These are phyloP conservation scores for Scopus umbretta DNA, from an alignment of 2,113 vertebrate species.

Conservation along the genomic window DNA sequence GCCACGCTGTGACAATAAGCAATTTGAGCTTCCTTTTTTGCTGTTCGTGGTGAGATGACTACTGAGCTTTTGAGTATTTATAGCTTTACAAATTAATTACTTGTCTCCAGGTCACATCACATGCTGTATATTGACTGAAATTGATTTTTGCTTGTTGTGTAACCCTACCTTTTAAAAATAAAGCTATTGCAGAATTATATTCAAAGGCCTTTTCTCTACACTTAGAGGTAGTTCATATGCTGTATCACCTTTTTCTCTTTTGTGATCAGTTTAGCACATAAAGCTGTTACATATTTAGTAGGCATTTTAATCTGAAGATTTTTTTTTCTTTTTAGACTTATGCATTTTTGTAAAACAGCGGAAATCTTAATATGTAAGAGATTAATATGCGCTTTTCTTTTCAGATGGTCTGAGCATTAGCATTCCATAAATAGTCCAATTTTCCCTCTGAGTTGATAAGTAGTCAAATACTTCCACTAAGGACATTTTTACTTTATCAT, in stretches of 20 bases:
- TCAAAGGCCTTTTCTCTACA: neutral
- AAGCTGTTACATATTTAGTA: neutral
- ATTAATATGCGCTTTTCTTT: conserved; percentile 9
- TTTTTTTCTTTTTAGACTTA: neutral
- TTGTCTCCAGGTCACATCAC: neutral
- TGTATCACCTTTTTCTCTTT: neutral
- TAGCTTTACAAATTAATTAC: neutral
- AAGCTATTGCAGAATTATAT: neutral
- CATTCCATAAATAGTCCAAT: conserved; percentile 19
- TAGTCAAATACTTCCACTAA: conserved; percentile 52
- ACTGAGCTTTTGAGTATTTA: neutral
- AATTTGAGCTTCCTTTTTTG: neutral
- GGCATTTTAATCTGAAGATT: neutral
- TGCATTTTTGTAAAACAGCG: neutral
- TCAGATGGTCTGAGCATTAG: conserved; percentile 26
- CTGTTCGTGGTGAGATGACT: neutral
- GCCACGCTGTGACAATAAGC: neutral
- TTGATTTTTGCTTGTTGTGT: neutral
- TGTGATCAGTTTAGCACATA: neutral
- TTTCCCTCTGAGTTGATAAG: conserved; percentile 48
- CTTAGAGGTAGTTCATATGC: neutral
- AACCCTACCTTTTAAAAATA: neutral
- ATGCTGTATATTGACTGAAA: neutral
- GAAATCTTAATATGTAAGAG: neutral
- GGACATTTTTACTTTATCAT: conserved; percentile 60